Conservation (phyloP, 2,888 invertebrate species). For the Cecidostiba fungosa region DNA sequence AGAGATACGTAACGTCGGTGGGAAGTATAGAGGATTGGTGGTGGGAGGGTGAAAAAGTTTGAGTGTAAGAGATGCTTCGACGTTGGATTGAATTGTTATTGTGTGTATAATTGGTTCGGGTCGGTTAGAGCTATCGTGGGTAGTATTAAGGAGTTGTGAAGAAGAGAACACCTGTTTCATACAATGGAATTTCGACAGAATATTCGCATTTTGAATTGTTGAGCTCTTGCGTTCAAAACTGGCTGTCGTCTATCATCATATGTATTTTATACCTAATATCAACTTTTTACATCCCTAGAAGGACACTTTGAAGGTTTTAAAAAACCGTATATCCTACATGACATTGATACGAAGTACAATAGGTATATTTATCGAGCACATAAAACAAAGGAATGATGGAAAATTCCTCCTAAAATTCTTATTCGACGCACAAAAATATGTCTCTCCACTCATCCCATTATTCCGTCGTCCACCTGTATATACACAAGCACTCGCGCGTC, state of each 20-base stretch:
- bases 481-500: not conserved
- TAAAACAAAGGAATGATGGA: too few relatives aligned
- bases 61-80: not conserved
- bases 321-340: too few relatives aligned
- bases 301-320: too few relatives aligned
- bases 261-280: too few relatives aligned
- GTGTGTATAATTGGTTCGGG: not conserved
- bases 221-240: too few relatives aligned
- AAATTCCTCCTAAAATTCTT: too few relatives aligned
- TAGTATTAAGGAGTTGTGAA: not conserved
- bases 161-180: not conserved
- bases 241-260: too few relatives aligned
- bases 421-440: not conserved
- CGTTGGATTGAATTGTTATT: not conserved
- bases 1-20: not conserved
- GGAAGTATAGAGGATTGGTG: not conserved
- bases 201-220: too few relatives aligned
- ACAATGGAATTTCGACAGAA: not conserved
- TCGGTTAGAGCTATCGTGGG: not conserved
- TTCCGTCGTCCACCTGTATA: constrained; percentile 16
- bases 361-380: too few relatives aligned
- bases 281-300: too few relatives aligned
- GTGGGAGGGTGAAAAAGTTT: not conserved
- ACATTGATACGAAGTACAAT: too few relatives aligned
- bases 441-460: constrained; percentile 14